A percentile compares a stretch with the other conserved stretches of the same genome.
phyloP scores from a whole-genome alignment of 2,113 vertebrate species.

The Climacteris rufus region DNA sequence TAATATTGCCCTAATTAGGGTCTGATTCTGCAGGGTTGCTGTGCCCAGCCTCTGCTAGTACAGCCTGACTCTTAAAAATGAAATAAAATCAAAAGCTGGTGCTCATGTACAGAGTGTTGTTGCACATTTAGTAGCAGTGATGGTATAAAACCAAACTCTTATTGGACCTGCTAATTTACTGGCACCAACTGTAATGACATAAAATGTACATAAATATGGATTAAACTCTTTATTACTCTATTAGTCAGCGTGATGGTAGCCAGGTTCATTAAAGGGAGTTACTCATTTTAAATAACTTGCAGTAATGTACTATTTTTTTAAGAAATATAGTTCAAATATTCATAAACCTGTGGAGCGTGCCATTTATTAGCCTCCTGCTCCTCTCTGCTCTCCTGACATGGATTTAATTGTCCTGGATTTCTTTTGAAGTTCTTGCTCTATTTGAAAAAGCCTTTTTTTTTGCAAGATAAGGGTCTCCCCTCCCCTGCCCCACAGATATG shows the following conservation, averaged over 20 bases:
- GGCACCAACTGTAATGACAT: neutral
- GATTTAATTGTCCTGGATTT: neutral
- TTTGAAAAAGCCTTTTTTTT: neutral
- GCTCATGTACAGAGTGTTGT: neutral
- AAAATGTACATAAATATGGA: constrained; percentile 27
- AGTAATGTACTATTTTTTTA: neutral
- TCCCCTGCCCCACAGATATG: rapidly evolving
- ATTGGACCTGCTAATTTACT: constrained; percentile 15
- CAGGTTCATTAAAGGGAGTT: constrained; percentile 17
- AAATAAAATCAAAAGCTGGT: neutral
- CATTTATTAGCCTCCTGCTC: neutral
- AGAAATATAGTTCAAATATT: neutral
- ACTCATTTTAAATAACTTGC: neutral
- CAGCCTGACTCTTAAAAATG: neutral
- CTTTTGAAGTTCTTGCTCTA: neutral
- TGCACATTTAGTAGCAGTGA: neutral
- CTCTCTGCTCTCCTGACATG: neutral
- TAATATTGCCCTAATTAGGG: neutral
- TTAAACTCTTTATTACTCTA: neutral
- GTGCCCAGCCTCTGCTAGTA: neutral
- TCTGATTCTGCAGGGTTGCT: neutral
- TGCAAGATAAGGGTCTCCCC: neutral
- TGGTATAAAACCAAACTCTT: neutral
- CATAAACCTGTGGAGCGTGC: neutral
- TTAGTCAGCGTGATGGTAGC: neutral